Evolutionary conservation across 1,140 invertebrate species (phyloP).

Genomic region (Diorhabda carinulata): DNA sequence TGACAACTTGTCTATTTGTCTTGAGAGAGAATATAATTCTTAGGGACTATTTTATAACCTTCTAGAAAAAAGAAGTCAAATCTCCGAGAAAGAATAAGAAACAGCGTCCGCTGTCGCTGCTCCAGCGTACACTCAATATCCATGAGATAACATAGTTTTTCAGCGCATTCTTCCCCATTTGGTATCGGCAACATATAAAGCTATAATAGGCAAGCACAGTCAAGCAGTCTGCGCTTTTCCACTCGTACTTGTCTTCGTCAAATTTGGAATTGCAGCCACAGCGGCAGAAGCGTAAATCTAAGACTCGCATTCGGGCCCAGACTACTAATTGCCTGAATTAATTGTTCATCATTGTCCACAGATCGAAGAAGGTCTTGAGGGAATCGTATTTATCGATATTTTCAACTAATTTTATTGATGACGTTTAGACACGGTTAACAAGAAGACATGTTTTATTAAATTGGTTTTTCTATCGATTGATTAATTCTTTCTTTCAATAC

Average conservation of each 20-base stretch:
- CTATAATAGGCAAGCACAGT: conserved; percentile 49
- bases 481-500: not conserved
- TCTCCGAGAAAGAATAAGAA: conserved; percentile 24
- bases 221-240: conserved; percentile 49
- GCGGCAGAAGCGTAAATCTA: conserved; percentile 45
- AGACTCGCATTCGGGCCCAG: conserved; percentile 31
- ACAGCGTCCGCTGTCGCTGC: conserved; percentile 18
- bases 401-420: conserved; percentile 25
- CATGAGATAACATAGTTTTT: conserved; percentile 44
- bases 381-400: conserved; percentile 23
- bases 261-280: conserved; percentile 47
- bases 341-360: conserved; percentile 42
- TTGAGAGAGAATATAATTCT: not conserved
- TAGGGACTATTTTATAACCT: not conserved
- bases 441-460: conserved; percentile 19
- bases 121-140: conserved; percentile 31
- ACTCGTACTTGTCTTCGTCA: conserved; percentile 46
- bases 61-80: conserved; percentile 33
- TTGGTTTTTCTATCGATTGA: not conserved
- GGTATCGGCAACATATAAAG: conserved; percentile 43
- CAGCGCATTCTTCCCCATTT: conserved; percentile 41
- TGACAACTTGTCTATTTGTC: no score
- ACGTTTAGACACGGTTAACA: conserved; percentile 16
- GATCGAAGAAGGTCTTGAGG: conserved; percentile 23
- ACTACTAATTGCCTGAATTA: conserved; percentile 48